Conservation (phyloP, 2,888 invertebrate genomes). For the Apamea monoglypha region DNA sequence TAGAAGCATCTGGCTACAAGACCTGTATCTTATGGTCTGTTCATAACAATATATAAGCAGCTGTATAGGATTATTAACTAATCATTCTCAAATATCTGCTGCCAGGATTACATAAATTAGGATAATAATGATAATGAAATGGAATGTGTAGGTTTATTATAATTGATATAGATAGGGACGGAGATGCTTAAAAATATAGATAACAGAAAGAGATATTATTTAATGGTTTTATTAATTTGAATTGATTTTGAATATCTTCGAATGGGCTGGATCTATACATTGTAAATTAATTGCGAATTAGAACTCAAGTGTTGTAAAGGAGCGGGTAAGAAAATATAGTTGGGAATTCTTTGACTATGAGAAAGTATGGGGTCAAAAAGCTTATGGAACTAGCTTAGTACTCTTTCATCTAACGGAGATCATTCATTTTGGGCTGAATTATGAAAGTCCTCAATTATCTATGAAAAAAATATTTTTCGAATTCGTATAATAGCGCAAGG, state of each 20-base stretch:
- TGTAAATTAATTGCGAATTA: neutral
- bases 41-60: neutral
- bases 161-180: constrained; percentile 11
- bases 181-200: constrained; percentile 5
- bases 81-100: neutral
- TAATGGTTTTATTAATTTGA: neutral
- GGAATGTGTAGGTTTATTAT: constrained; percentile 10
- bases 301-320: neutral
- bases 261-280: neutral
- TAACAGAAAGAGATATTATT: constrained; percentile 1
- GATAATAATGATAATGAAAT: constrained; percentile 28
- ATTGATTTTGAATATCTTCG: constrained; percentile 3
- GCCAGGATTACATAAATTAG: constrained; percentile 10
- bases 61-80: constrained; percentile 4
- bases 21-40: neutral
- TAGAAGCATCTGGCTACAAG: neutral
- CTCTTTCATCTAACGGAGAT: neutral
- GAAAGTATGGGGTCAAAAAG: neutral
- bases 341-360: neutral
- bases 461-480: too few relatives aligned
- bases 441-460: too few relatives aligned
- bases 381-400: neutral
- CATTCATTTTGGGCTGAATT: too few relatives aligned
- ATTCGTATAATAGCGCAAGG: too few relatives aligned
- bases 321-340: neutral